Percentiles rank a stretch among this genome's conserved stretches.
These are phyloP conservation scores for Potorous gilbertii DNA, from an alignment of 2,797 vertebrate species.

Conservation along the genomic window DNA sequence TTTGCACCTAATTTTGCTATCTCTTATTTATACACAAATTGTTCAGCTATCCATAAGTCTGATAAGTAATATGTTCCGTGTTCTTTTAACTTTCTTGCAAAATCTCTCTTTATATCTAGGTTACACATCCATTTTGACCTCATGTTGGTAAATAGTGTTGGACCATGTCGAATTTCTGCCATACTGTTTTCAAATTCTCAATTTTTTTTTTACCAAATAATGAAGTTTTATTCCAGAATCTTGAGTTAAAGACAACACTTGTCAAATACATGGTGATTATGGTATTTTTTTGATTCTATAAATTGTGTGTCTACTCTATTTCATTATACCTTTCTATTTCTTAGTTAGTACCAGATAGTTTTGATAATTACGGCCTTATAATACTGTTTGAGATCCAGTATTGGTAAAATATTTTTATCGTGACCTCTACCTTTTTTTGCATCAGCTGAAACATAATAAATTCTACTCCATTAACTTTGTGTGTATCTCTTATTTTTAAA, in stretches of 20 bases:
- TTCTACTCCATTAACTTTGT: background rate
- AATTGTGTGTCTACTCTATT: background rate
- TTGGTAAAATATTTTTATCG: background rate
- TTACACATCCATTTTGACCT: background rate
- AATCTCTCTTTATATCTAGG: background rate
- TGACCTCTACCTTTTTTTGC: background rate
- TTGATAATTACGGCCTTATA: background rate
- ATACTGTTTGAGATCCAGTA: background rate
- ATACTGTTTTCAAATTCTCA: background rate
- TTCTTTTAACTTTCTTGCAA: background rate
- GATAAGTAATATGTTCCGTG: background rate
- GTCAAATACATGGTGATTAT: background rate
- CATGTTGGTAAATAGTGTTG: background rate
- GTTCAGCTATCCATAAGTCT: background rate
- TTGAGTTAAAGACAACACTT: background rate
- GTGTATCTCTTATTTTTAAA: background rate
- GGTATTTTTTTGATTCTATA: background rate
- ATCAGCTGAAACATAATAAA: background rate
- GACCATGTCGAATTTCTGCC: background rate
- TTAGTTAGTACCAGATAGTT: background rate
- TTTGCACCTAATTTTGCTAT: background rate
- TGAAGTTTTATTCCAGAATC: background rate
- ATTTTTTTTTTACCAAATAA: background rate
- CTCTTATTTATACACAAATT: background rate
- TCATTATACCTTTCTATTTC: background rate